Conservation (phyloP, 2,888 invertebrate species). For the Eupithecia inturbata region DNA sequence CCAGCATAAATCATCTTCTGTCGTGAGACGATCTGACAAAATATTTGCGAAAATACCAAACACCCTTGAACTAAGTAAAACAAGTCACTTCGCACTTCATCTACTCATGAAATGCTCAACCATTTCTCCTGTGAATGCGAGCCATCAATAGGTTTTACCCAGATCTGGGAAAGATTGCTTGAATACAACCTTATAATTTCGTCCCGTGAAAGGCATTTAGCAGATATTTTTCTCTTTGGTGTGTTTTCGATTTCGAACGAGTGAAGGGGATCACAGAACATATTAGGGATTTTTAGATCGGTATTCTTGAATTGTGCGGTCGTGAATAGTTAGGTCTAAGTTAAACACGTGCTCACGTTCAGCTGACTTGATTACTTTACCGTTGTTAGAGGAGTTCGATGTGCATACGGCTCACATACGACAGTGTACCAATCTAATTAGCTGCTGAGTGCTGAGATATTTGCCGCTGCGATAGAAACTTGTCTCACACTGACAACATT, state of each 20-base stretch:
- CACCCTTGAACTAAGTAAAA: constrained; percentile 9
- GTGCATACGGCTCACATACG: constrained; percentile 49
- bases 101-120: constrained; percentile 7
- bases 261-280: neutral
- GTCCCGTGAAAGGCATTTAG: constrained; percentile 7
- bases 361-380: constrained; percentile 48
- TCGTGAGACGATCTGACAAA: constrained; percentile 12
- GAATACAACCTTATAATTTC: constrained; percentile 15
- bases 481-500: constrained; percentile 67
- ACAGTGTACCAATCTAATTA: constrained; percentile 68
- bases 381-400: constrained; percentile 45
- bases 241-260: neutral
- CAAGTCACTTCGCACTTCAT: constrained; percentile 18
- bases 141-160: constrained; percentile 14
- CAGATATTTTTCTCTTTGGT: constrained; percentile 8
- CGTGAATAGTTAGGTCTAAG: constrained; percentile 31
- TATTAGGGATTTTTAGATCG: constrained; percentile 6
- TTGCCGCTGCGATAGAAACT: constrained; percentile 65
- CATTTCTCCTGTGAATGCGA: constrained; percentile 11
- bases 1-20: constrained; percentile 8
- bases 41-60: constrained; percentile 19
- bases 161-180: constrained; percentile 6
- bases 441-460: constrained; percentile 62
- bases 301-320: constrained; percentile 23
- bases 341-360: constrained; percentile 32